Evolutionary conservation across 2,113 vertebrate genomes (phyloP), one percentile per base, ranked within the genome.

Genomic region (Prietella phreatophila): DNA sequence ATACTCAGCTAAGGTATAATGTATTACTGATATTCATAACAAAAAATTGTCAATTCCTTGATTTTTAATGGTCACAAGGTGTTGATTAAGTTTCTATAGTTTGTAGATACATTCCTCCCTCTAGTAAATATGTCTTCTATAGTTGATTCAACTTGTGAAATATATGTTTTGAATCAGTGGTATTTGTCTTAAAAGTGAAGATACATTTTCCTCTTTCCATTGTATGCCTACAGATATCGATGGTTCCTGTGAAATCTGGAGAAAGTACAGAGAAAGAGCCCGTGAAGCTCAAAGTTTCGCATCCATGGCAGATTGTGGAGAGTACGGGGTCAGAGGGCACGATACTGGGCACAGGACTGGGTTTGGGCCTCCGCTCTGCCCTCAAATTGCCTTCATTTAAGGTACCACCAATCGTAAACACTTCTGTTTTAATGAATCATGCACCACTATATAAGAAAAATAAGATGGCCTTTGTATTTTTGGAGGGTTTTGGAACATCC

Each of bases 311-410:
- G 93, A 96, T 96, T 89, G 95, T 95, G 20, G 96, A 97, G 87
- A 96, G 95, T 58, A 88, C 96, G 84, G 95, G 96, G 42, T 95
- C 95, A 0, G 96, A 97, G 89, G 95, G 95, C 25, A 95, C 96
- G 0, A 95, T 96, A 81, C 84, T 96, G 89, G 95, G 96, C 91
- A 96, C 82, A 30, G 85, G 82, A 50, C 78, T 89, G 75, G 75
- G 76, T 25, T 19, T 96, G 4, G 96, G 95, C 3, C 90, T 96
- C 39, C 94, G 94, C 3, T 97, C 96, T 36, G 96, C 96, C 92
- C 96, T 97, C 90, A 95, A 96, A 0, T 91, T 99, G 83, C 98
- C 98, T 0, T 99, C 98, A 86, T 99, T 99, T 92, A 99, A 97
- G 96, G 98, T 97, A 91, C 61, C 55, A 67, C 19, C n/a, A 55